Conservation (phyloP, 2,888 invertebrate species). For the Drosophila hamatofila region DNA sequence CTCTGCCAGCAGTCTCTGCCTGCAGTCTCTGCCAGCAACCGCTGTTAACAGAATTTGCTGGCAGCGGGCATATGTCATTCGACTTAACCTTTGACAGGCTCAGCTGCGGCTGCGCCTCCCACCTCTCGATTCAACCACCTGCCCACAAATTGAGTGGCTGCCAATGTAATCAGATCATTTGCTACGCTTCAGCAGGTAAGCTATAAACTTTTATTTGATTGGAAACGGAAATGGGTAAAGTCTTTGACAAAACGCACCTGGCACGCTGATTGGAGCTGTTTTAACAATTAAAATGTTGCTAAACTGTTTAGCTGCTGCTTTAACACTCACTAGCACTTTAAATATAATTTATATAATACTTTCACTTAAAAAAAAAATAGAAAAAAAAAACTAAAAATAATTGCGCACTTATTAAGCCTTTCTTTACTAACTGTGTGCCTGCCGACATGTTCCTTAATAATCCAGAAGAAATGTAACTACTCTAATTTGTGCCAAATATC, state of each 20-base stretch:
- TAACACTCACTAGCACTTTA: background rate
- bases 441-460: background rate
- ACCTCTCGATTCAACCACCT: background rate
- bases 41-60: background rate
- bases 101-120: slow-evolving; percentile 10
- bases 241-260: slow-evolving; percentile 35
- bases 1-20: background rate
- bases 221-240: slow-evolving; percentile 34
- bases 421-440: background rate
- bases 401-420: background rate
- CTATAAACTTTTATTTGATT: slow-evolving; percentile 57
- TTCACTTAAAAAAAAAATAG: background rate
- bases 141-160: slow-evolving; percentile 63
- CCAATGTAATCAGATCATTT: slow-evolving; percentile 63
- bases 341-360: background rate
- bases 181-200: slow-evolving; percentile 44
- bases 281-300: slow-evolving; percentile 38
- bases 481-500: background rate
- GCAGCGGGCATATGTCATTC: slow-evolving; percentile 40
- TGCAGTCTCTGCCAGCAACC: background rate
- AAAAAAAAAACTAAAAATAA: background rate
- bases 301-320: background rate
- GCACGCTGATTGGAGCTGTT: background rate
- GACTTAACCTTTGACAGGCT: slow-evolving; percentile 56
- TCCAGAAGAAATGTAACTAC: background rate